A percentile compares a stretch with the other conserved stretches of the same genome.
These are phyloP conservation scores for Moxostoma hubbsi DNA, from an alignment of 2,797 vertebrate species.

Conservation along the genomic window DNA sequence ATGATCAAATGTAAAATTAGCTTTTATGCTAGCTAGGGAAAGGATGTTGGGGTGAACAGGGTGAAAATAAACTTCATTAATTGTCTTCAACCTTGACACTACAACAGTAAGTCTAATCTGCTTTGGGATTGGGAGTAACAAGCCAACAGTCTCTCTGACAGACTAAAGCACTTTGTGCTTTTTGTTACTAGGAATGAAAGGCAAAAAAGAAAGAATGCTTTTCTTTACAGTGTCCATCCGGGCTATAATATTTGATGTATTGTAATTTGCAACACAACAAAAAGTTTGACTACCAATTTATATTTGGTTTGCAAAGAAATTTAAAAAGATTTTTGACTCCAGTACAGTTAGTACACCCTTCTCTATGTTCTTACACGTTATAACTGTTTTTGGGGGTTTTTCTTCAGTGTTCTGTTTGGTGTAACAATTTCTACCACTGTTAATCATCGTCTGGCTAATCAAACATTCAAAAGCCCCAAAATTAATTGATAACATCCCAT, in stretches of 20 bases:
- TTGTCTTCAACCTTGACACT: not conserved
- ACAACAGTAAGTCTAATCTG: not conserved
- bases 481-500: too few relatives aligned
- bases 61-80: not conserved
- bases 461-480: too few relatives aligned
- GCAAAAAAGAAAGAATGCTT: not conserved
- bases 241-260: constrained; percentile 54
- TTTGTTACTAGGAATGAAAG: constrained; percentile 33
- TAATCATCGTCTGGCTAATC: too few relatives aligned
- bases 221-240: constrained; percentile 40
- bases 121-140: not conserved
- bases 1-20: constrained; percentile 45
- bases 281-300: constrained; percentile 44
- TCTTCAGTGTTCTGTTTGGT: too few relatives aligned
- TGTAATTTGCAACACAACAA: constrained; percentile 22
- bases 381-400: not conserved
- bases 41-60: constrained; percentile 27
- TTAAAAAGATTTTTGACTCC: constrained; percentile 1
- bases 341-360: constrained; percentile 4
- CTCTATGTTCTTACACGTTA: not conserved
- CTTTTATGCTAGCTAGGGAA: constrained; percentile 9
- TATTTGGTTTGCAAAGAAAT: not conserved
- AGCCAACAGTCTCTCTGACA: not conserved
- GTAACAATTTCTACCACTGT: too few relatives aligned
- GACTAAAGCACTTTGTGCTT: not conserved